Conservation (phyloP, 2,113 vertebrate species). For the Bujurquina vittata region DNA sequence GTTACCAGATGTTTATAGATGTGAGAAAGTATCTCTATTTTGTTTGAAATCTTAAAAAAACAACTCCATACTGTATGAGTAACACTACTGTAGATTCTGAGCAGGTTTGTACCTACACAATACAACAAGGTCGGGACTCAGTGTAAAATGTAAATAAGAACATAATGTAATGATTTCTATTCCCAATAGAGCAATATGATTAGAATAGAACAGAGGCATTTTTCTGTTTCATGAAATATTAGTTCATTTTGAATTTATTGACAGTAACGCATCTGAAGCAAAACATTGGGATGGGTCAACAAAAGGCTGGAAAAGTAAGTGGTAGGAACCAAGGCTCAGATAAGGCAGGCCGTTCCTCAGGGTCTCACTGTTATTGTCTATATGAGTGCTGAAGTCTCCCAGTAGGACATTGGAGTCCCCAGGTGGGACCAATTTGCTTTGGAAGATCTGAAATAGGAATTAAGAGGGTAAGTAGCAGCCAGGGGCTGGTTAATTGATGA, state of each 20-base stretch:
- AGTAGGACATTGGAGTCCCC: too few species aligned
- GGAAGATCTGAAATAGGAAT: background rate
- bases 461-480: background rate
- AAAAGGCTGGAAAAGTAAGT: background rate
- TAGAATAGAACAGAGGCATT: background rate
- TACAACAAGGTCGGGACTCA: background rate
- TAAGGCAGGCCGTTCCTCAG: background rate
- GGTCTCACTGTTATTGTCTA: too few species aligned
- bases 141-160: too few species aligned
- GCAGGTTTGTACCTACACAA: rapidly evolving
- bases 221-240: background rate
- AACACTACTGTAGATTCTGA: background rate
- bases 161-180: background rate
- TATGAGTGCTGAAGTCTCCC: too few species aligned
- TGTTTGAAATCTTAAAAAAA: background rate
- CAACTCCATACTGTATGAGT: background rate
- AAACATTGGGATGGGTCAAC: background rate
- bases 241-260: background rate
- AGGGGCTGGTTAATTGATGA: too few species aligned
- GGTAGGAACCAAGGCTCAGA: background rate
- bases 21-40: background rate
- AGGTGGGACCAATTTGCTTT: too few species aligned
- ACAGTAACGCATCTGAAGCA: background rate
- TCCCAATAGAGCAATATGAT: background rate
- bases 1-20: background rate